Evolutionary conservation across 2,888 invertebrate genomes (phyloP), one percentile per base, ranked within the genome.

Genomic region (Dicycla oo): DNA sequence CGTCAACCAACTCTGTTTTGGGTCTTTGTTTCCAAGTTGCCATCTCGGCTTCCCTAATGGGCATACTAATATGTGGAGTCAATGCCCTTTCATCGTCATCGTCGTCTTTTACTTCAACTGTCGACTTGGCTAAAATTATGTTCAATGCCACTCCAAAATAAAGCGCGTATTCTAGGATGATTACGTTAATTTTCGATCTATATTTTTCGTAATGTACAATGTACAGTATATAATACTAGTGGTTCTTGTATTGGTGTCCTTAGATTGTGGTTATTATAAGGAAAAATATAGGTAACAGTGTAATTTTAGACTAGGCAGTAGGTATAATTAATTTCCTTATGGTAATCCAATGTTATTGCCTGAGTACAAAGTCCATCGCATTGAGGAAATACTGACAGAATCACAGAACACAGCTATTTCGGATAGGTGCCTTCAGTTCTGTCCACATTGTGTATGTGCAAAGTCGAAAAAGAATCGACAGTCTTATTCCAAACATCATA

Each of bases 31-130:
- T 34, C 26, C n/a, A 73, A 66, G 70, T 71, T 70, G 73, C 61
- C 60, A 56, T 71, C 73, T 26, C 58, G 47, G 49, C 68, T 73
- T 73, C 62, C 67, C 43, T 80, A 68, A 51, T 83, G 74, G 63
- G 51, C 67, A 70, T 63, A 75, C 71, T 51, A 69, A 43, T 69
- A 58, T 53, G 45, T 57, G 54, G 68, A 78, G 86, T 85, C 83
- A 83, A 75, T 64, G 81, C 69, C 81, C 86, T 85, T 77, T 63
- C 23, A 34, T 51, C 60, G 57, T 51, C 58, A 18, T 54, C 6
- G 26, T 57, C 40, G 23, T 60, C 40, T 56, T 63, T 61, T 20
- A 45, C 26, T 54, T 53, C 45, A n/a, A 30, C 11, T 49, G 13
- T 13, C 34, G 30, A 34, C 20, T 53, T 57, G 1, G 23, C 23